A percentile compares a stretch with the other conserved stretches of the same genome.
These are phyloP conservation scores for Ptilodon capucinus DNA, from an alignment of 2,888 invertebrate species.

Conservation along the genomic window DNA sequence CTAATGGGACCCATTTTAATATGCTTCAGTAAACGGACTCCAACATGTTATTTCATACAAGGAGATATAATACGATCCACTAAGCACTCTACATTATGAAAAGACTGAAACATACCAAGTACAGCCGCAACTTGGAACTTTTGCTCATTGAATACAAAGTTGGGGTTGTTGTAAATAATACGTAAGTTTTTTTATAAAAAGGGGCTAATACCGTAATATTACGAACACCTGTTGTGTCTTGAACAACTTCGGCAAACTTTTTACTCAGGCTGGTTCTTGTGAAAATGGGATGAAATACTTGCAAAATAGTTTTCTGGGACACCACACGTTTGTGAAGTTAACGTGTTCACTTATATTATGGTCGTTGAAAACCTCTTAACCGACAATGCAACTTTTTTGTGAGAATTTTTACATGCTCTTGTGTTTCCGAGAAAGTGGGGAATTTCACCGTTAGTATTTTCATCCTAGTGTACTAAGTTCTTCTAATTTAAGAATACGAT, in stretches of 20 bases:
- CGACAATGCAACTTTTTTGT: conserved; percentile 30
- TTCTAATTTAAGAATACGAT: too few relatives aligned
- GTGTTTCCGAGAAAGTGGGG: not conserved
- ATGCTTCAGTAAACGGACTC: not conserved
- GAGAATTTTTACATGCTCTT: conserved; percentile 25
- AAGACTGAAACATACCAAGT: not conserved
- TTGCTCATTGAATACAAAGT: conserved; percentile 41
- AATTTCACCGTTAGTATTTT: too few relatives aligned
- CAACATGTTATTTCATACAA: too few relatives aligned
- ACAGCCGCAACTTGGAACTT: conserved; percentile 30
- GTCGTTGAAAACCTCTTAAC: conserved; percentile 48
- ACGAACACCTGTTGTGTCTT: conserved; percentile 76
- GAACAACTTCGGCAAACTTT: conserved; percentile 70
- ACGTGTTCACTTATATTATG: conserved; percentile 57
- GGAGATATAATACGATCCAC: too few relatives aligned
- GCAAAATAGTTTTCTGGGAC: conserved; percentile 76
- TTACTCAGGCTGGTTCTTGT: conserved; percentile 62
- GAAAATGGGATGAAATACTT: conserved; percentile 79
- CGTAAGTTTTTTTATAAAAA: conserved; percentile 37
- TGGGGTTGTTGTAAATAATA: conserved; percentile 36
- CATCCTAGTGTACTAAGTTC: too few relatives aligned
- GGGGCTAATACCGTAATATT: conserved; percentile 62
- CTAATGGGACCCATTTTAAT: not conserved
- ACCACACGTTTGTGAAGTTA: conserved; percentile 74
- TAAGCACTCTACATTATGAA: too few relatives aligned